A percentile compares a stretch with the other conserved stretches of the same genome.
phyloP scores from a whole-genome alignment of 2,797 vertebrate species.

The Agapornis canus region DNA sequence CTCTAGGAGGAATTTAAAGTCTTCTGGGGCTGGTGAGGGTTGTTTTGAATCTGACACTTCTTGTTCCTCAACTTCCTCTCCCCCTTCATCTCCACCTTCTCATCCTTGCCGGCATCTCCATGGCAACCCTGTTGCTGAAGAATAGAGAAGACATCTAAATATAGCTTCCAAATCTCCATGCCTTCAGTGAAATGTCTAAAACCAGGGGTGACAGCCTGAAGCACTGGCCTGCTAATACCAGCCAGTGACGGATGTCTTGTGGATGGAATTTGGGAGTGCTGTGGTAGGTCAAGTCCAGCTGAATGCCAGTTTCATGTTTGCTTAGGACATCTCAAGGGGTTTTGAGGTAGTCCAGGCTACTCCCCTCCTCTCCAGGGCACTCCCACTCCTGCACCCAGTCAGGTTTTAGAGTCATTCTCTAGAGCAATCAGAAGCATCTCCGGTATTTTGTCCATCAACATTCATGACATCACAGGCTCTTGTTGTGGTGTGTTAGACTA shows the following conservation, averaged over 20 bases:
- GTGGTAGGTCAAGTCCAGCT: neutral
- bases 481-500: neutral
- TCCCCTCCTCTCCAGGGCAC: neutral
- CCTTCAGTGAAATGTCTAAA: conserved; percentile 75
- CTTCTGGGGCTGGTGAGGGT: neutral
- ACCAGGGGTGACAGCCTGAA: conserved; percentile 50
- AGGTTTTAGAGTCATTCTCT: neutral
- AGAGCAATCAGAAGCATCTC: neutral
- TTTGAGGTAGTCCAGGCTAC: neutral
- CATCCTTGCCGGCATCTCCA: conserved; percentile 71
- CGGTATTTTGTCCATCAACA: neutral
- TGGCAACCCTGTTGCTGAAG: conserved; percentile 79
- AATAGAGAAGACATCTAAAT: conserved; percentile 79
- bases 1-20: neutral
- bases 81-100: conserved; percentile 11
- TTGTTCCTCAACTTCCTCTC: conserved; percentile 57
- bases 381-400: neutral
- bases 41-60: conserved; percentile 42
- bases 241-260: neutral
- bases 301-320: neutral
- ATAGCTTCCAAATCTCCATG: conserved; percentile 79
- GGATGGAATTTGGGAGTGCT: neutral
- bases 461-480: neutral
- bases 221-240: conserved; percentile 9
- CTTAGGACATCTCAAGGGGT: neutral